These are phyloP conservation scores for Lamellibrachia satsuma DNA, from an alignment of 2,888 invertebrate genomes.

Conservation along the genomic window DNA sequence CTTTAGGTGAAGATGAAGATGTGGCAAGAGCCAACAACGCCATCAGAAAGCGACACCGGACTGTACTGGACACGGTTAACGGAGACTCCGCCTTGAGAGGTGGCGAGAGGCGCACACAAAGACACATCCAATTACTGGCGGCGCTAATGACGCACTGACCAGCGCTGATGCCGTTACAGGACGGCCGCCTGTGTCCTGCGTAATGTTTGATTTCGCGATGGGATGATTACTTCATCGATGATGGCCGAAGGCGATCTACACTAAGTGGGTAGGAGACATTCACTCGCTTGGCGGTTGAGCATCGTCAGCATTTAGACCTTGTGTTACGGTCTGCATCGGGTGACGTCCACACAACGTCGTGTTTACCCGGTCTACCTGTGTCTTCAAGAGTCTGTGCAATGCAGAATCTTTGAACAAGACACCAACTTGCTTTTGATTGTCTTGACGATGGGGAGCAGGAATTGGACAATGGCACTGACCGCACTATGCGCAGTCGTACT, in stretches of 20 bases:
- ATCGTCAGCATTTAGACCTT: background rate
- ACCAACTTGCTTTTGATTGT: background rate
- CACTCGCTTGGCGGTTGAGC: background rate
- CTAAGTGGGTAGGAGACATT: background rate
- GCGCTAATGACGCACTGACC: constrained; percentile 7
- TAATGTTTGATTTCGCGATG: constrained; percentile 6
- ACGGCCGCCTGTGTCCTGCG: background rate
- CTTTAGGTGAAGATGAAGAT: too few species aligned
- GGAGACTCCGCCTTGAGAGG: background rate
- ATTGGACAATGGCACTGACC: background rate
- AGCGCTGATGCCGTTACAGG: background rate
- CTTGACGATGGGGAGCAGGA: background rate
- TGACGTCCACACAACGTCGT: background rate
- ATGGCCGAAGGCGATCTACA: background rate
- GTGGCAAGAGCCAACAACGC: too few species aligned
- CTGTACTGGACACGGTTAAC: background rate
- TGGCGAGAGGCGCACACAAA: background rate
- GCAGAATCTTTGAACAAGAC: background rate
- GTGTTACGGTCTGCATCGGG: background rate
- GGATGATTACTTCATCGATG: background rate
- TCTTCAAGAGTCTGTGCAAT: background rate
- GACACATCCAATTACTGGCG: background rate
- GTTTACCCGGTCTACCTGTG: background rate
- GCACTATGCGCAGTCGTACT: background rate
- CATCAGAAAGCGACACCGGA: background rate